phyloP scores from a whole-genome alignment of 1,140 invertebrate genomes.

The Macrostomum lignano region DNA sequence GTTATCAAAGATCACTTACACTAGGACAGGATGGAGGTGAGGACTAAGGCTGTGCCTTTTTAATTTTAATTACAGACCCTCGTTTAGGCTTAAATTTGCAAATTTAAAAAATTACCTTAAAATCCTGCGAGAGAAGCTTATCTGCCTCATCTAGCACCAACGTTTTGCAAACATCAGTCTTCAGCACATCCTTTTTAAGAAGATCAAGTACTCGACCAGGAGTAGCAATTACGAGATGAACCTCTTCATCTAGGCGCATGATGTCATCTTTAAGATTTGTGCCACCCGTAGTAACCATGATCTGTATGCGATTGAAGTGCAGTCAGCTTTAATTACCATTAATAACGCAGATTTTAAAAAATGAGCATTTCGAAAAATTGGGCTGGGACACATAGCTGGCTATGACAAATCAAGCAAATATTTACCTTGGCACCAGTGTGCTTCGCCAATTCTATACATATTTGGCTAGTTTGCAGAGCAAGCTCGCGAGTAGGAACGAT shows the following conservation, averaged over 20 bases:
- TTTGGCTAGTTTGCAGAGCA: conserved; percentile 93
- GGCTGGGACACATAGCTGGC: conserved; percentile 33
- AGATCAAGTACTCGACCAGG: conserved; percentile 94
- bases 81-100: too few species aligned
- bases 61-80: too few species aligned
- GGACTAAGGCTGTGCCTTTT: too few species aligned
- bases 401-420: too few species aligned
- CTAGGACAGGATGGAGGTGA: too few species aligned
- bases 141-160: conserved; percentile 63
- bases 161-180: conserved; percentile 72
- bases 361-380: too few species aligned
- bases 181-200: conserved; percentile 88
- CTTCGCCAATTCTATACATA: conserved; percentile 90
- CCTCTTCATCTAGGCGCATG: conserved; percentile 83
- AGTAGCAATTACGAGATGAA: conserved; percentile 94
- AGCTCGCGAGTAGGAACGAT: conserved; percentile 95
- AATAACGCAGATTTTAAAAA: too few species aligned
- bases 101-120: conserved; percentile 23
- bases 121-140: conserved; percentile 4
- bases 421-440: conserved; percentile 36
- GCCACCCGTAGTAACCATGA: conserved; percentile 95
- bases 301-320: conserved; percentile 26
- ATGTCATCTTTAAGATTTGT: conserved; percentile 96
- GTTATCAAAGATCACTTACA: too few species aligned
- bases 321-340: background rate